Evolutionary conservation across 64 coral and sea anemone species (phyloP).

Genomic region (Actinia equina): DNA sequence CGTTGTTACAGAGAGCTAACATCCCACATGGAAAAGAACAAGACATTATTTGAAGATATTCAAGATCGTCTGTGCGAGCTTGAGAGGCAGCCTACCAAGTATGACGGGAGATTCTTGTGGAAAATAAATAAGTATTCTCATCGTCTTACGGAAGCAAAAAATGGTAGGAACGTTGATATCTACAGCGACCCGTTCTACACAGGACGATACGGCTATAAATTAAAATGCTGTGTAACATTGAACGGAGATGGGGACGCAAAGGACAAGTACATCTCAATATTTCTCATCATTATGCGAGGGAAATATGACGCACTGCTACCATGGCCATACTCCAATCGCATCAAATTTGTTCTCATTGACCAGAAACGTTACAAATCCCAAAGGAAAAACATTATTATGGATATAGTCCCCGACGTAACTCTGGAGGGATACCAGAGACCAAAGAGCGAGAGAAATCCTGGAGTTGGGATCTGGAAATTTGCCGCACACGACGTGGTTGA

Average conservation of each 20-base stretch:
- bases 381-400: neutral
- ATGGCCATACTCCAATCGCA: conserved; percentile 20
- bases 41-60: neutral
- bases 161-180: neutral
- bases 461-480: conserved; percentile 22
- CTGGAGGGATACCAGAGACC: neutral
- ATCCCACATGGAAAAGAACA: neutral
- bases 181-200: conserved; percentile 33
- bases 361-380: neutral
- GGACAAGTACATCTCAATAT: conserved; percentile 11
- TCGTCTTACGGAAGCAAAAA: neutral
- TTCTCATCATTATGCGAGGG: conserved; percentile 4
- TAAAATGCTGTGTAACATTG: neutral
- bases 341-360: conserved; percentile 30
- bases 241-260: neutral
- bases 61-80: conserved; percentile 2
- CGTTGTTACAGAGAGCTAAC: neutral
- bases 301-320: conserved; percentile 24
- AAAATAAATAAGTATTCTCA: neutral
- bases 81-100: conserved; percentile 1
- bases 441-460: conserved; percentile 2
- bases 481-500: conserved; percentile 11
- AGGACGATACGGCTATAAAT: conserved; percentile 35
- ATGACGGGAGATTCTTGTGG: conserved; percentile 15
- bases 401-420: neutral